A percentile compares a stretch with the other conserved stretches of the same genome.
Evolutionary conservation across 2,888 invertebrate species (phyloP).

Genomic region (Agrotis clavis): DNA sequence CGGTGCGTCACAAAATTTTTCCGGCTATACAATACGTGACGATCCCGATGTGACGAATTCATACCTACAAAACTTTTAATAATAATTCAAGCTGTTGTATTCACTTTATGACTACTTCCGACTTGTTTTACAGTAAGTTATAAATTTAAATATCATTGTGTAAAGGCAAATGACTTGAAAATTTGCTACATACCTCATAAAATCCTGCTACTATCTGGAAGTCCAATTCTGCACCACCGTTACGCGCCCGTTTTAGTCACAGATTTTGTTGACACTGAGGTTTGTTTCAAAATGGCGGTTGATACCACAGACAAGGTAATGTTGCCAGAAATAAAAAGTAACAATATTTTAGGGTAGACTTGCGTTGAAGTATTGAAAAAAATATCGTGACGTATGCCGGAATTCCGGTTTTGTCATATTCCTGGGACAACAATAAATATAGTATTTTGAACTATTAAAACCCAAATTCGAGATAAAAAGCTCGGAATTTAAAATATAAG

Average conservation of each 20-base stretch:
- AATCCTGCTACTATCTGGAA: not conserved
- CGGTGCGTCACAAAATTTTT: too few species aligned
- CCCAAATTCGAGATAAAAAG: not conserved
- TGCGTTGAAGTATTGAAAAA: not conserved
- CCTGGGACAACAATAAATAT: not conserved
- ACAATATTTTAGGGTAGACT: not conserved
- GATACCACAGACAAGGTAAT: conserved; percentile 6
- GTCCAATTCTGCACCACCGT: conserved; percentile 5
- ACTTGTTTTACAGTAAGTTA: not conserved
- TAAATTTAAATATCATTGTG: not conserved
- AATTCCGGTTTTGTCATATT: conserved; percentile 3
- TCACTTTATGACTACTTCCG: conserved; percentile 1
- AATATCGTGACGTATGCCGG: not conserved
- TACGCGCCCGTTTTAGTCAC: conserved; percentile 6
- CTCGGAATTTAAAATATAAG: not conserved
- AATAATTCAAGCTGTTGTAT: conserved; percentile 5
- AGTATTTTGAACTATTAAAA: not conserved
- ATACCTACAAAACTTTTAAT: not conserved
- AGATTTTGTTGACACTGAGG: conserved; percentile 4
- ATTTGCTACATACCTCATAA: too few species aligned
- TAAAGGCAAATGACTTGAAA: too few species aligned
- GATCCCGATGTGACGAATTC: conserved; percentile 4
- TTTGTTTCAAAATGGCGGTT: not conserved
- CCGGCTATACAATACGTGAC: too few species aligned
- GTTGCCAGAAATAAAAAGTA: conserved; percentile 1